Percentiles rank a stretch among this genome's conserved stretches.
These are phyloP conservation scores for Corythoichthys intestinalis DNA, from an alignment of 2,113 vertebrate species.

Conservation along the genomic window DNA sequence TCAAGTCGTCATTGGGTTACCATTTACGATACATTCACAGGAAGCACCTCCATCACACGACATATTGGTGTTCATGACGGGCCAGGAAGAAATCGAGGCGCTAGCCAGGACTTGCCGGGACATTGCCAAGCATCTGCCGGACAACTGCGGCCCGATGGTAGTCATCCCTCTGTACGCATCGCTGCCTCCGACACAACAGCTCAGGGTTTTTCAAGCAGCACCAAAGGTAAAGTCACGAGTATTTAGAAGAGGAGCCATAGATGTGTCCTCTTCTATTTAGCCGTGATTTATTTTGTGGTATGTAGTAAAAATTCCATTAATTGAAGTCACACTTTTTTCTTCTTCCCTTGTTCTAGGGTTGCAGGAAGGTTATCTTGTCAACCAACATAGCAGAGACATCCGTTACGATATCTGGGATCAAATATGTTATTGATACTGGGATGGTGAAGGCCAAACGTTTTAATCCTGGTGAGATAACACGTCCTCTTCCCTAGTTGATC, in stretches of 20 bases:
- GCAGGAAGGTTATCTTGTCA: slow-evolving; percentile 91
- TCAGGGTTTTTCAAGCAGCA: slow-evolving; percentile 86
- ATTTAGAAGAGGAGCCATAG: not conserved
- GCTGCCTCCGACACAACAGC: slow-evolving; percentile 85
- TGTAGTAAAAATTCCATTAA: not conserved
- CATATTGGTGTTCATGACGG: slow-evolving; percentile 94
- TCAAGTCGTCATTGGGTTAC: too few relatives aligned
- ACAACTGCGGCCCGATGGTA: slow-evolving; percentile 77
- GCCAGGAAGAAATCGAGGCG: slow-evolving; percentile 96
- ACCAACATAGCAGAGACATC: slow-evolving; percentile 98
- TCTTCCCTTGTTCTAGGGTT: slow-evolving; percentile 71
- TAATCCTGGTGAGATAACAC: slow-evolving; percentile 81
- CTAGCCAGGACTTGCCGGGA: slow-evolving; percentile 90
- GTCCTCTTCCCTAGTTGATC: not conserved
- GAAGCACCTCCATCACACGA: slow-evolving; percentile 86
- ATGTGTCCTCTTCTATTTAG: not conserved
- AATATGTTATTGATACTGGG: slow-evolving; percentile 92
- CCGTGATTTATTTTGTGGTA: not conserved
- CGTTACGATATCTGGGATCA: slow-evolving; percentile 92
- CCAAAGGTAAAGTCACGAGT: slow-evolving; percentile 76
- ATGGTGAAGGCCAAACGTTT: slow-evolving; percentile 98
- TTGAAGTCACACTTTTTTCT: not conserved
- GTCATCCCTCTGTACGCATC: slow-evolving; percentile 91
- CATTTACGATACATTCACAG: slow-evolving; percentile 54
- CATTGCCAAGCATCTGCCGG: slow-evolving; percentile 86